phyloP scores from a whole-genome alignment of 2,113 vertebrate species.

The Scophthalmus maximus region DNA sequence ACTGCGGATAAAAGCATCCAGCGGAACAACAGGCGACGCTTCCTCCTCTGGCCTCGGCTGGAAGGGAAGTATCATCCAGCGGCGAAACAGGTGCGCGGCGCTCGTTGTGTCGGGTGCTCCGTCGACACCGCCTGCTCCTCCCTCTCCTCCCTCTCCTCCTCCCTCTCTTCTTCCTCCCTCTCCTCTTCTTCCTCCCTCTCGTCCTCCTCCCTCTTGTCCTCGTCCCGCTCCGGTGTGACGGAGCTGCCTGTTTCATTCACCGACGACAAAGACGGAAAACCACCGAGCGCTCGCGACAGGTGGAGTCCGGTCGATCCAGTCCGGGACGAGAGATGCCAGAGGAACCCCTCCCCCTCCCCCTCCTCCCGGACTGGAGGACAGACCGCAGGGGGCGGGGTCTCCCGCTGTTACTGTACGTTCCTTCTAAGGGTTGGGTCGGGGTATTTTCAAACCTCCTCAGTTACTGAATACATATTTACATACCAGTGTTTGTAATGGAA shows the following conservation, averaged over 20 bases:
- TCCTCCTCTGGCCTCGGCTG: slow-evolving; percentile 13
- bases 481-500: not conserved
- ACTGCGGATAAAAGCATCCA: slow-evolving; percentile 71
- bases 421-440: not conserved
- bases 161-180: too few species aligned
- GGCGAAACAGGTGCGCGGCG: too few species aligned
- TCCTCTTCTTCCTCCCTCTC: too few species aligned
- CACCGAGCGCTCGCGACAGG: slow-evolving; percentile 53
- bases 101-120: too few species aligned
- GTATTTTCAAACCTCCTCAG: not conserved
- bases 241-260: not conserved
- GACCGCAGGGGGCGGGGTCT: slow-evolving; percentile 39
- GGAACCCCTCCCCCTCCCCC: slow-evolving; percentile 12
- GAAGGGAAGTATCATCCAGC: not conserved
- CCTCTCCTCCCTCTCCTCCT: too few species aligned
- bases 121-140: too few species aligned
- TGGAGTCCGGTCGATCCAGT: slow-evolving; percentile 66
- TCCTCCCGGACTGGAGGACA: slow-evolving; percentile 14
- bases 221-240: slow-evolving; percentile 10
- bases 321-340: slow-evolving; percentile 13
- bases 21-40: slow-evolving; percentile 16
- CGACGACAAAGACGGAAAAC: not conserved
- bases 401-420: not conserved
- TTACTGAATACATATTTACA: not conserved
- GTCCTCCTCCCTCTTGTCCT: too few species aligned